These are phyloP conservation scores for Bombus waltoni DNA, from an alignment of 1,140 invertebrate species.

Conservation along the genomic window DNA sequence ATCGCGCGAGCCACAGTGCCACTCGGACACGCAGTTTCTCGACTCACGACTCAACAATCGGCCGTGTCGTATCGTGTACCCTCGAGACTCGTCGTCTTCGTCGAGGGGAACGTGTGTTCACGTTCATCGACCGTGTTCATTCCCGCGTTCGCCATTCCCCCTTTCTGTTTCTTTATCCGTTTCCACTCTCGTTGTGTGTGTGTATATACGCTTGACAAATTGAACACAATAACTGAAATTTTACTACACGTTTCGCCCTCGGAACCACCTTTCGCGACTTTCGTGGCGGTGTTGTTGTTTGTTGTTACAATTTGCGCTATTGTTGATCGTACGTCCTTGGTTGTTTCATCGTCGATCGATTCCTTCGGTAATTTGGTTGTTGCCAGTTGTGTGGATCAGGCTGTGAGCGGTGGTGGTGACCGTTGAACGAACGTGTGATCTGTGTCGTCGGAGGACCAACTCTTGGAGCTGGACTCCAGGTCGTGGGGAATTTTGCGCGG, in stretches of 20 bases:
- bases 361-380: not conserved
- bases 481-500: not conserved
- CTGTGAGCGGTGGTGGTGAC: not conserved
- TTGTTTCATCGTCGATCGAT: not conserved
- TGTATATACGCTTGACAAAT: not conserved
- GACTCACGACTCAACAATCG: not conserved
- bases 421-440: conserved; percentile 29
- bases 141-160: not conserved
- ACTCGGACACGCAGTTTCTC: conserved; percentile 49
- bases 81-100: not conserved
- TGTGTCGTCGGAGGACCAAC: not conserved
- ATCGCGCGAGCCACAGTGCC: conserved; percentile 58
- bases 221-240: not conserved
- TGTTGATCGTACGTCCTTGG: not conserved
- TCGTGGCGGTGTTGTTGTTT: conserved; percentile 23
- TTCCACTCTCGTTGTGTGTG: not conserved
- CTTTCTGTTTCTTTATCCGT: not conserved
- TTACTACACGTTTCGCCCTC: no score
- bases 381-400: not conserved
- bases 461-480: not conserved
- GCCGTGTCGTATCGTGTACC: conserved; percentile 16
- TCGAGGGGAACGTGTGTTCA: conserved; percentile 5
- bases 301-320: no score
- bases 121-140: not conserved
- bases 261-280: no score